Evolutionary conservation across 2,113 vertebrate genomes (phyloP).

Genomic region (Charina bottae): DNA sequence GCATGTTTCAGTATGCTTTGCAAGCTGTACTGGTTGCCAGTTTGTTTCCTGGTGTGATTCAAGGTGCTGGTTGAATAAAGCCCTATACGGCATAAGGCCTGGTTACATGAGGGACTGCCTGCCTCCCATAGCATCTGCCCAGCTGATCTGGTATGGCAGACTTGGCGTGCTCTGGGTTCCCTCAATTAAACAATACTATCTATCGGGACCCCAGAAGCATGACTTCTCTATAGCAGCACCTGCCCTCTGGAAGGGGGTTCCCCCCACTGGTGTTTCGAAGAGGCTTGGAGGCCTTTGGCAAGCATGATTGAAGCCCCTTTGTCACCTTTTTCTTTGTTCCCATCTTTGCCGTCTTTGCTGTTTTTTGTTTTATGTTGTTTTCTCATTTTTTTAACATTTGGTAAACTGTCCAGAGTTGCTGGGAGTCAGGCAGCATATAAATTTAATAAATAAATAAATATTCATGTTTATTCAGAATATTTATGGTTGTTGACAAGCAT

Average conservation of each 20-base stretch:
- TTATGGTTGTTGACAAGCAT: background rate
- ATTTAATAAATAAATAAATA: background rate
- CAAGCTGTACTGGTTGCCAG: too few relatives aligned
- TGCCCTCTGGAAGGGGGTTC: background rate
- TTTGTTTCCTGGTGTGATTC: too few relatives aligned
- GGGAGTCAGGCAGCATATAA: background rate
- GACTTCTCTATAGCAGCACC: background rate
- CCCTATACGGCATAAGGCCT: background rate
- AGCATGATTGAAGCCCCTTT: background rate
- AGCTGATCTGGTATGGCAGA: background rate
- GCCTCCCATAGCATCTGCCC: background rate
- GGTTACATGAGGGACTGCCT: background rate
- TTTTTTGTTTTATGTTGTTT: background rate
- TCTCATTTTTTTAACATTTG: background rate
- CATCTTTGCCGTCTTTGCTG: background rate
- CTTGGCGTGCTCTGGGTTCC: background rate
- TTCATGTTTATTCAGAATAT: constrained; percentile 2
- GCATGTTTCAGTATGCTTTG: too few relatives aligned
- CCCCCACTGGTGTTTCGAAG: background rate
- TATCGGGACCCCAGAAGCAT: background rate
- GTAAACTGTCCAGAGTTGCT: background rate
- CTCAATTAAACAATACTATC: background rate
- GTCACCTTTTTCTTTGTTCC: background rate
- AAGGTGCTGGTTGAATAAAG: too few relatives aligned
- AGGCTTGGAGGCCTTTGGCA: background rate